Evolutionary conservation across 2,113 vertebrate genomes (phyloP).

Genomic region (chimpanzee (Pan troglodytes)): NHGRI_mPanTro3-v2.1_pri NC_072402.2:9191501-9192000

Average conservation of each 20-base stretch:
- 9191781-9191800: neutral
- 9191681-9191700: neutral
- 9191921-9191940: neutral
- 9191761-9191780: neutral
- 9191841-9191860: too few species aligned
- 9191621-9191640: neutral
- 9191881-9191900: too few species aligned
- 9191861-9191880: accelerated
- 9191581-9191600: neutral
- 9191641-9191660: neutral
- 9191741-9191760: neutral
- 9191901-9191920: accelerated
- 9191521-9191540: neutral
- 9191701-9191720: neutral
- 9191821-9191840: neutral
- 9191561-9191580: neutral
- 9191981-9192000: neutral
- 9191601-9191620: neutral
- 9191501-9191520: neutral
- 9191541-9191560: neutral
- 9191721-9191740: neutral
- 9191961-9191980: neutral
- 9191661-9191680: neutral
- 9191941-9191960: neutral
- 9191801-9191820: neutral